Evolutionary conservation across 2,888 invertebrate species (phyloP).

Genomic region (Pemphredon lugubris): DNA sequence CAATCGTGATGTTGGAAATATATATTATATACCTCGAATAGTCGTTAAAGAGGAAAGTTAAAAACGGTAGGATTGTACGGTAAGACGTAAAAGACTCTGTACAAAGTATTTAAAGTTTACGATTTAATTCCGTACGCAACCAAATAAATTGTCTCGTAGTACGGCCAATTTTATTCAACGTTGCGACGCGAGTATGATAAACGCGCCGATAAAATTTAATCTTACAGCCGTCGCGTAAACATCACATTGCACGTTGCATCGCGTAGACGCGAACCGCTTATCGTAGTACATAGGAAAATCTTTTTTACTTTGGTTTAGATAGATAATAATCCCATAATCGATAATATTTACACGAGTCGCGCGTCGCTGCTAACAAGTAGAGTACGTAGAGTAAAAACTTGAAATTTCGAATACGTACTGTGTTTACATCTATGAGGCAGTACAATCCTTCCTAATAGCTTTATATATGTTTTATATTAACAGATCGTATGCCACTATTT

Average conservation of each 20-base stretch:
- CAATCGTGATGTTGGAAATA: not conserved
- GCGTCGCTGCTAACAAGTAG: not conserved
- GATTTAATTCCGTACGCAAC: conserved; percentile 19
- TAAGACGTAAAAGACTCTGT: conserved; percentile 11
- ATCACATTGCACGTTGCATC: conserved; percentile 18
- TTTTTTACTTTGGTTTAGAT: conserved; percentile 10
- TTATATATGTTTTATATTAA: conserved; percentile 28
- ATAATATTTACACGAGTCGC: not conserved
- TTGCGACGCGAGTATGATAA: not conserved
- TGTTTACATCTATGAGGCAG: conserved; percentile 16
- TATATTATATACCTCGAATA: not conserved
- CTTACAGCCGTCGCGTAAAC: not conserved
- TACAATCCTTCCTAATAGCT: conserved; percentile 53
- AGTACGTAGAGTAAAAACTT: not conserved
- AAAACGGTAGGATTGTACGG: not conserved
- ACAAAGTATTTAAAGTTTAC: conserved; percentile 25
- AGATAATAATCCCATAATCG: conserved; percentile 4
- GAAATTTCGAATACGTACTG: conserved; percentile 6
- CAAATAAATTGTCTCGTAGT: no score
- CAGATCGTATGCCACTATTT: conserved; percentile 48
- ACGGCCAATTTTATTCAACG: not conserved
- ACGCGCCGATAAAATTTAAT: not conserved
- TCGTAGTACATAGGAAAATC: conserved; percentile 34
- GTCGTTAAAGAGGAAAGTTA: not conserved
- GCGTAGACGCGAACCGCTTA: conserved; percentile 32